Percentiles rank a stretch among this genome's conserved stretches.
These are phyloP conservation scores for Syrphus vitripennis DNA, from an alignment of 2,888 invertebrate genomes.

Conservation along the genomic window DNA sequence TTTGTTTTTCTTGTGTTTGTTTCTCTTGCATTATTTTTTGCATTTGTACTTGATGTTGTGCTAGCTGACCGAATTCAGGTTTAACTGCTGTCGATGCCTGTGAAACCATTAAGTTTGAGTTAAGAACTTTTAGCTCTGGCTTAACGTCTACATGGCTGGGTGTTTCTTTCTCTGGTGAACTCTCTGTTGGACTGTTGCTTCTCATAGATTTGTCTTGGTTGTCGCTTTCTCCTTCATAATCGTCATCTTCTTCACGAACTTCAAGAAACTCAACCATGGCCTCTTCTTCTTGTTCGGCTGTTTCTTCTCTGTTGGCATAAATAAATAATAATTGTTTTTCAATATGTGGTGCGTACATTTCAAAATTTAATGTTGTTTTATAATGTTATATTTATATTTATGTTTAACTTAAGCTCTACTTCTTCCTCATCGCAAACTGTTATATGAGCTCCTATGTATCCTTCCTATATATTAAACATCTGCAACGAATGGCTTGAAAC, in stretches of 20 bases:
- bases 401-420: too few relatives aligned
- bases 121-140: conserved; percentile 48
- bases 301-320: conserved; percentile 72
- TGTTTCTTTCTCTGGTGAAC: conserved; percentile 77
- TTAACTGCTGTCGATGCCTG: conserved; percentile 3
- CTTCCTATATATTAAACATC: too few relatives aligned
- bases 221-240: conserved; percentile 76
- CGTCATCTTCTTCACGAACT: conserved; percentile 79
- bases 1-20: background rate
- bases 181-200: conserved; percentile 70
- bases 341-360: too few relatives aligned
- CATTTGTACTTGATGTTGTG: too few relatives aligned
- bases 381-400: too few relatives aligned
- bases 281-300: conserved; percentile 76
- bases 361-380: too few relatives aligned
- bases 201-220: conserved; percentile 76
- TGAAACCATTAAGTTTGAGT: conserved; percentile 48
- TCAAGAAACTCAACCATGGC: conserved; percentile 79
- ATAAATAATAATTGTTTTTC: background rate
- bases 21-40: too few relatives aligned
- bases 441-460: too few relatives aligned
- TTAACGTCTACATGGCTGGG: background rate
- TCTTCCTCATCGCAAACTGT: too few relatives aligned
- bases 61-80: conserved; percentile 12
- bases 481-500: too few relatives aligned